Conservation (phyloP, 37 sponge, comb jelly and placozoan genomes). For the Dysidea cf. avara region DNA sequence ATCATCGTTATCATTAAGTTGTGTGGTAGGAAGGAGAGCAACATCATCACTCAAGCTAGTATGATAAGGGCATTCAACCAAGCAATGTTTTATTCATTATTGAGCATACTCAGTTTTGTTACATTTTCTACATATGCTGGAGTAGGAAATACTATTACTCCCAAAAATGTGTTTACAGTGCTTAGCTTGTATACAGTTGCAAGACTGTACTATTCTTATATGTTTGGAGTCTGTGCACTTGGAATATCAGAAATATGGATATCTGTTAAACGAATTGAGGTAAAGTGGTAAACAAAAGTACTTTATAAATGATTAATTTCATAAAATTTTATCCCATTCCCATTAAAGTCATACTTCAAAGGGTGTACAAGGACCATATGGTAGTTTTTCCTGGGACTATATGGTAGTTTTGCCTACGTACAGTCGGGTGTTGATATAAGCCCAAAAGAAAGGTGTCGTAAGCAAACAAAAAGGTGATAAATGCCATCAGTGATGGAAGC, state of each 20-base stretch:
- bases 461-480: too few relatives aligned
- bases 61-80: constrained; percentile 41
- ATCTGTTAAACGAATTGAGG: constrained; percentile 42
- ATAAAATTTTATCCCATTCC: too few relatives aligned
- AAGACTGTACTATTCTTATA: neutral
- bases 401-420: too few relatives aligned
- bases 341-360: too few relatives aligned
- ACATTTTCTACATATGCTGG: constrained; percentile 39
- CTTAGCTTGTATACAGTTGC: constrained; percentile 11
- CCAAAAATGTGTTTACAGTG: constrained; percentile 26
- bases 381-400: too few relatives aligned
- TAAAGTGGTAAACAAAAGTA: too few relatives aligned
- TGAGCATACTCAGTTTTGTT: constrained; percentile 42
- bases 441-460: too few relatives aligned
- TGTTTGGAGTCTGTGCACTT: constrained; percentile 6
- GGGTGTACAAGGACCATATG: too few relatives aligned
- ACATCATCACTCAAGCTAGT: constrained; percentile 8
- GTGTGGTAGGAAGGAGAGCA: constrained; percentile 39
- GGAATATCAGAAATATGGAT: constrained; percentile 32
- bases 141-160: constrained; percentile 21
- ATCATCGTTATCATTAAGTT: too few relatives aligned
- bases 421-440: too few relatives aligned
- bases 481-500: too few relatives aligned
- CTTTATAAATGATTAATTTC: too few relatives aligned
- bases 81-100: constrained; percentile 23